These are phyloP conservation scores for Stegastes partitus DNA, from an alignment of 2,113 vertebrate genomes.

Conservation along the genomic window DNA sequence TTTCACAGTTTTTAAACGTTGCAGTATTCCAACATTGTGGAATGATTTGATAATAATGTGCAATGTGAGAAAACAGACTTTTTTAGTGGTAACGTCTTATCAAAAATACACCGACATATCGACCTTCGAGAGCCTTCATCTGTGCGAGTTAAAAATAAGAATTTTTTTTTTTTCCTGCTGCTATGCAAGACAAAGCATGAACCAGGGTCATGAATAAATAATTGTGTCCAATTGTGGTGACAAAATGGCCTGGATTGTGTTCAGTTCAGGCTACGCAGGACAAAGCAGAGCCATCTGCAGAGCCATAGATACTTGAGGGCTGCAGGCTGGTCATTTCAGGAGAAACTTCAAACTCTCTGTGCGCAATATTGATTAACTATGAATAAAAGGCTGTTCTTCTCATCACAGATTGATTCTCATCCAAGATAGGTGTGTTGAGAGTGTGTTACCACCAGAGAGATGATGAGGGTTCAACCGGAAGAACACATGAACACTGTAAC, in stretches of 20 bases:
- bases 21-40: too few relatives aligned
- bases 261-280: constrained; percentile 8
- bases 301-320: not conserved
- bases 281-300: constrained; percentile 19
- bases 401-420: too few relatives aligned
- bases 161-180: not conserved
- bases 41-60: not conserved
- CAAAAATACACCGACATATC: constrained; percentile 16
- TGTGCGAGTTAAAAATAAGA: constrained; percentile 42
- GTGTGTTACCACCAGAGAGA: too few relatives aligned
- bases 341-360: not conserved
- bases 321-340: not conserved
- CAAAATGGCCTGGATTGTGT: constrained; percentile 9
- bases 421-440: too few relatives aligned
- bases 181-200: constrained; percentile 35
- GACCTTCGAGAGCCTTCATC: not conserved
- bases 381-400: not conserved
- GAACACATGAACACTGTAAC: too few relatives aligned
- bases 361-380: not conserved
- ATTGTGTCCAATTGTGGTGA: constrained; percentile 38
- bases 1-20: too few relatives aligned
- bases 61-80: not conserved
- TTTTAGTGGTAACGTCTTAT: not conserved
- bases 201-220: constrained; percentile 57
- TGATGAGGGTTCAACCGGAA: too few relatives aligned